Evolutionary conservation across 2,888 invertebrate species (phyloP).

Genomic region (Keiferia lycopersicella): DNA sequence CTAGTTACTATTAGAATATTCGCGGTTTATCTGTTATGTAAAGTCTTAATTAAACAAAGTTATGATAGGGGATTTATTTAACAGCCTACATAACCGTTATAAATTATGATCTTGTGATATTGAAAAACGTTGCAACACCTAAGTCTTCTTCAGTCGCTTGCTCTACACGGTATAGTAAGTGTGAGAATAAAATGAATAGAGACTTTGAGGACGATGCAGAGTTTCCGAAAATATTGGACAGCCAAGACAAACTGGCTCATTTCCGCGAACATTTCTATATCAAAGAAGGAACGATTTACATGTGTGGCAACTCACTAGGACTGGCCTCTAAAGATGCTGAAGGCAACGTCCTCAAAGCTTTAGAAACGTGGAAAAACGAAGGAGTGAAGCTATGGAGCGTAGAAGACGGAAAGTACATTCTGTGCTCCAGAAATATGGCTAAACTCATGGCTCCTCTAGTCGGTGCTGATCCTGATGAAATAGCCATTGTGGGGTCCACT

Average conservation of each 20-base stretch:
- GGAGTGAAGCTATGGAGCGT: conserved; percentile 63
- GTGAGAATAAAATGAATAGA: neutral
- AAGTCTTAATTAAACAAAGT: no score
- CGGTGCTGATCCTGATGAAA: conserved; percentile 58
- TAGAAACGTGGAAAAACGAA: conserved; percentile 61
- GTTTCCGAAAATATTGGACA: conserved; percentile 56
- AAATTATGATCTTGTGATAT: neutral
- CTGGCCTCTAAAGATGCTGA: conserved; percentile 64
- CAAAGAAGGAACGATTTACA: conserved; percentile 56
- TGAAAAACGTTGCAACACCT: neutral
- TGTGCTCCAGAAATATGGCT: conserved; percentile 55
- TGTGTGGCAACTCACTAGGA: conserved; percentile 71
- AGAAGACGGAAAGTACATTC: conserved; percentile 56
- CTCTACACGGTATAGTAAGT: neutral
- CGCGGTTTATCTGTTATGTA: no score
- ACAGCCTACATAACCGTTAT: neutral
- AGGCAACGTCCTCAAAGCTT: conserved; percentile 42
- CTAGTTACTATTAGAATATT: no score
- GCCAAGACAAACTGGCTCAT: conserved; percentile 58
- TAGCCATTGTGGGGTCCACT: conserved; percentile 54
- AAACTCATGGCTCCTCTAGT: conserved; percentile 62
- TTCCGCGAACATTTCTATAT: conserved; percentile 60
- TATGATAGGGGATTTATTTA: neutral
- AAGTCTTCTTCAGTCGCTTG: neutral
- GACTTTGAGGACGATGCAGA: conserved; percentile 49